A percentile compares a stretch with the other conserved stretches of the same genome.
These are phyloP conservation scores for Listronotus bonariensis DNA, from an alignment of 1,140 invertebrate genomes.

Conservation along the genomic window DNA sequence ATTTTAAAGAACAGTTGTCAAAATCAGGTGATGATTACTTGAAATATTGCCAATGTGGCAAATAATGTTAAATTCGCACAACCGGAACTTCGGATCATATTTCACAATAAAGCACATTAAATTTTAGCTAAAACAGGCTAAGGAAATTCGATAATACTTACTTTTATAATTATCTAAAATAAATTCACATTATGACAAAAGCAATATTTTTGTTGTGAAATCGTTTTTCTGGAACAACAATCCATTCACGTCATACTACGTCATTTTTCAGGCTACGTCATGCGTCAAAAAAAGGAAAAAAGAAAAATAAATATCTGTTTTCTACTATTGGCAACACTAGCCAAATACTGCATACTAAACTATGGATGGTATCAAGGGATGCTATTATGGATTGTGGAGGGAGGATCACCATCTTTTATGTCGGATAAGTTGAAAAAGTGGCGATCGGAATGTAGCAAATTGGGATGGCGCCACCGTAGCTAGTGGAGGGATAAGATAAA, in stretches of 20 bases:
- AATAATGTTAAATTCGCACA: constrained; percentile 10
- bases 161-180: constrained; percentile 13
- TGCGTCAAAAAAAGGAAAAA: background rate
- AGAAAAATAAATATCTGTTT: too few species aligned
- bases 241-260: constrained; percentile 23
- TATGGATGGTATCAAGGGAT: too few species aligned
- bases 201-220: constrained; percentile 34
- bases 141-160: constrained; percentile 17
- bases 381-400: too few species aligned
- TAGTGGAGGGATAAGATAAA: too few species aligned
- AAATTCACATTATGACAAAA: constrained; percentile 27
- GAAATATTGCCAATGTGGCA: constrained; percentile 49
- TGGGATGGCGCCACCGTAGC: too few species aligned
- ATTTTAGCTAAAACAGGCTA: background rate
- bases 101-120: background rate
- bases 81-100: too few species aligned
- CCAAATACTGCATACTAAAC: too few species aligned
- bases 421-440: too few species aligned
- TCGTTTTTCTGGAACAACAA: constrained; percentile 28
- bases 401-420: too few species aligned
- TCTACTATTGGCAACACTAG: too few species aligned
- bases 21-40: constrained; percentile 50
- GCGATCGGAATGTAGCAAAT: too few species aligned
- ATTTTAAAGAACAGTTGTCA: constrained; percentile 39
- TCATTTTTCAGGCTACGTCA: constrained; percentile 4